A percentile compares a stretch with the other conserved stretches of the same genome.
These are phyloP conservation scores for Marmota flaviventris DNA, from an alignment of 2,113 vertebrate species.

Conservation along the genomic window DNA sequence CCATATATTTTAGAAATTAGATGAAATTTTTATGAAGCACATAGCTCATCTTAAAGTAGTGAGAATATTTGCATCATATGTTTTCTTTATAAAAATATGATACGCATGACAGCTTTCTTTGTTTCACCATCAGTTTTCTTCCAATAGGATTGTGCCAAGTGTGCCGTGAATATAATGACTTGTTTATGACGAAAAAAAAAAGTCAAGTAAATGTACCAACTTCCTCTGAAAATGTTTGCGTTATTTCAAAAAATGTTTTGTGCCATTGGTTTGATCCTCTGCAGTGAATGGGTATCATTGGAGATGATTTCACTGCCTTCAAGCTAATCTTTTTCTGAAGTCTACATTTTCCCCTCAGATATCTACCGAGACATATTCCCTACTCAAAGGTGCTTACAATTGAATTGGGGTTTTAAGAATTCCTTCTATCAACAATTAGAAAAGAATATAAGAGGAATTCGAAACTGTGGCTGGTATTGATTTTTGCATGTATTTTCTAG, in stretches of 20 bases:
- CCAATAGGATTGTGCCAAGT: not conserved
- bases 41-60: not conserved
- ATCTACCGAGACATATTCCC: not conserved
- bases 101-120: not conserved
- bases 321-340: not conserved
- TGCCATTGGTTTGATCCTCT: not conserved
- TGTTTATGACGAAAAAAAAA: not conserved
- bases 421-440: not conserved
- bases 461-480: not conserved
- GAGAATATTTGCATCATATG: not conserved
- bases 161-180: conserved; percentile 5
- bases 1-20: conserved; percentile 65
- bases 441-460: not conserved
- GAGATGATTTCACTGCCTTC: not conserved
- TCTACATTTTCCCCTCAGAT: not conserved
- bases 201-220: not conserved
- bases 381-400: not conserved
- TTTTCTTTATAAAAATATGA: conserved; percentile 22
- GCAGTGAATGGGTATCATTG: not conserved
- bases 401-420: not conserved
- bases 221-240: conserved; percentile 3
- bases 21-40: conserved; percentile 45
- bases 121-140: conserved; percentile 9
- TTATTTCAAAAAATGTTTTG: not conserved
- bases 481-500: not conserved